phyloP scores from a whole-genome alignment of 2,113 vertebrate species.

The Propithecus coquereli region DNA sequence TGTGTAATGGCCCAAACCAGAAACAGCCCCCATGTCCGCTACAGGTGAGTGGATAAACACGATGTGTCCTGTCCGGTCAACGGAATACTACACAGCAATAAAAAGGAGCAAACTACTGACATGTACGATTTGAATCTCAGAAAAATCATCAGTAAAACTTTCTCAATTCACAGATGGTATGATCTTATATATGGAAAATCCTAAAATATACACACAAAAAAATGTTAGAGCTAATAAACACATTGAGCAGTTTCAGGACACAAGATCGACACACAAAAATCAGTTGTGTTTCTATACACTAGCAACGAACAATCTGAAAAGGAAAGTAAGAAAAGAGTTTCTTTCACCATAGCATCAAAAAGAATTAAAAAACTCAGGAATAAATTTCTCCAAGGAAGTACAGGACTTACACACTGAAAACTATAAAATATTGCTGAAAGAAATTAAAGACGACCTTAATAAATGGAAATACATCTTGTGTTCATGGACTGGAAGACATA shows the following conservation, averaged over 20 bases:
- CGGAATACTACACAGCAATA: not conserved
- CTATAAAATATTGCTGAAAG: not conserved
- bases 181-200: not conserved
- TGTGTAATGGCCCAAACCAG: not conserved
- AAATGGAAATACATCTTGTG: not conserved
- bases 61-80: not conserved
- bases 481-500: not conserved
- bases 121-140: not conserved
- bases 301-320: not conserved
- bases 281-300: not conserved
- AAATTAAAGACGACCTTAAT: not conserved
- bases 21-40: not conserved
- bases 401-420: not conserved
- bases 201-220: too few species aligned
- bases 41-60: not conserved
- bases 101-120: not conserved
- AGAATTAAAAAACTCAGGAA: not conserved
- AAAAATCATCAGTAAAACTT: not conserved
- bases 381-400: too few species aligned
- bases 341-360: not conserved
- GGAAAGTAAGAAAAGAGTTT: not conserved
- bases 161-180: not conserved
- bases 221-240: not conserved
- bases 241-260: not conserved
- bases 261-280: too few species aligned